These are phyloP conservation scores for Apotomis betuletana DNA, from an alignment of 2,888 invertebrate genomes.

Conservation along the genomic window DNA sequence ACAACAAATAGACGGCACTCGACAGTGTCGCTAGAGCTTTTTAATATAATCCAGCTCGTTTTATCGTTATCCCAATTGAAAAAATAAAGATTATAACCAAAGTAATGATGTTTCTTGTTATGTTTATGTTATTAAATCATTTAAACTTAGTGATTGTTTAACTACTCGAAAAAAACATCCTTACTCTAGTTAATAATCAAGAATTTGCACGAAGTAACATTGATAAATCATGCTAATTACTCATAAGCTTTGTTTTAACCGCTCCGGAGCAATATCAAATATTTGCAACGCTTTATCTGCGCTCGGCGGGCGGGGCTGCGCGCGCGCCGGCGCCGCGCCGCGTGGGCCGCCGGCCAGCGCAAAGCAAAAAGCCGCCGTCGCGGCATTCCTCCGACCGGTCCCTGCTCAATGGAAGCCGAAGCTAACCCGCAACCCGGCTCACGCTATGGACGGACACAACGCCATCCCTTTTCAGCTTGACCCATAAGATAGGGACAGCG, in stretches of 20 bases:
- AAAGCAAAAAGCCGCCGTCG: constrained; percentile 74
- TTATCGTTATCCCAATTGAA: not conserved
- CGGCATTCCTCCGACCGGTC: constrained; percentile 81
- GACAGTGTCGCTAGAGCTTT: not conserved
- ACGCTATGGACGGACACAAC: not conserved
- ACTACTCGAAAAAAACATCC: not conserved
- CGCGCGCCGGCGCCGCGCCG: constrained; percentile 71
- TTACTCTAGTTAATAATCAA: not conserved
- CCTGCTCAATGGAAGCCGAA: constrained; percentile 75
- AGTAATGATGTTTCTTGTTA: not conserved
- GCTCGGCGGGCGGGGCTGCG: constrained; percentile 63
- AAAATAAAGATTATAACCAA: not conserved
- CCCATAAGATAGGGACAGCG: not conserved
- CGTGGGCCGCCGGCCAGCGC: constrained; percentile 50
- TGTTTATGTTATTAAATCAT: too few species aligned
- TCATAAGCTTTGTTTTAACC: constrained; percentile 20
- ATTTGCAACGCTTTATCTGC: constrained; percentile 74
- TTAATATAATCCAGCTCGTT: not conserved
- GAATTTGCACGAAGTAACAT: not conserved
- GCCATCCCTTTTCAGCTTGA: not conserved
- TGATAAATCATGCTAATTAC: constrained; percentile 28
- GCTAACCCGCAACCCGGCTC: constrained; percentile 44
- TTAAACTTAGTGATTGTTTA: too few species aligned
- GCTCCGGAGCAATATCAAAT: constrained; percentile 40
- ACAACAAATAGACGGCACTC: constrained; percentile 30